Evolutionary conservation across 2,797 vertebrate species (phyloP).

Genomic region (Ciconia nigra): DNA sequence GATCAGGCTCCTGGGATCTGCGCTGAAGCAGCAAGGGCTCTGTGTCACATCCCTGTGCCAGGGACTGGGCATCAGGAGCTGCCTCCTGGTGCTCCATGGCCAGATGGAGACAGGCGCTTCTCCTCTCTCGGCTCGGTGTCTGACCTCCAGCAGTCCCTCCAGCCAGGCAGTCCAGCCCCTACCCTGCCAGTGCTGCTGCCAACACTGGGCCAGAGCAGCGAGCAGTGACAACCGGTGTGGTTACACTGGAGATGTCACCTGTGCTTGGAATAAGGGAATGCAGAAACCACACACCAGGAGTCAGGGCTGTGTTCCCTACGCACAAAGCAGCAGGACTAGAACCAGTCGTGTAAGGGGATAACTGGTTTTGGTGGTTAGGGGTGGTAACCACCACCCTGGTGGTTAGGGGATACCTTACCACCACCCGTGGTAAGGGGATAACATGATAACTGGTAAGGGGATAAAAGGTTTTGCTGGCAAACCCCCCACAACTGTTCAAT

Average conservation of each 20-base stretch:
- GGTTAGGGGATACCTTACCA: too few relatives aligned
- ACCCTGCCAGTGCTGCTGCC: background rate
- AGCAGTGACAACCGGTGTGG: fast-evolving
- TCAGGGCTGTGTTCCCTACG: background rate
- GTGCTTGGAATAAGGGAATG: background rate
- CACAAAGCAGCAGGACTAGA: background rate
- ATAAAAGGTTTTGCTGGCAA: background rate
- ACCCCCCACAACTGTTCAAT: background rate
- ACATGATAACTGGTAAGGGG: too few relatives aligned
- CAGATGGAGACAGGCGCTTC: background rate
- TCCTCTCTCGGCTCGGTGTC: background rate
- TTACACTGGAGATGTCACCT: background rate
- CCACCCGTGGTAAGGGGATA: background rate
- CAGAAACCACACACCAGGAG: background rate
- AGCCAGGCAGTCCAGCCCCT: background rate
- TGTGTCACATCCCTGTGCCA: background rate
- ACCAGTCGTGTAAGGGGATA: background rate
- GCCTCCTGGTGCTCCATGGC: background rate
- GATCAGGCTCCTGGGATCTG: background rate
- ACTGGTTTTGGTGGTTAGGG: background rate
- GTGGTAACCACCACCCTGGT: too few relatives aligned
- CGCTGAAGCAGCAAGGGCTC: background rate
- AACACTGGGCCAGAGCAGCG: background rate
- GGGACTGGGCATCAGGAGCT: background rate
- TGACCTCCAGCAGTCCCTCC: background rate